phyloP scores from a whole-genome alignment of 2,888 invertebrate species.

The Boloria euphrosyne region DNA sequence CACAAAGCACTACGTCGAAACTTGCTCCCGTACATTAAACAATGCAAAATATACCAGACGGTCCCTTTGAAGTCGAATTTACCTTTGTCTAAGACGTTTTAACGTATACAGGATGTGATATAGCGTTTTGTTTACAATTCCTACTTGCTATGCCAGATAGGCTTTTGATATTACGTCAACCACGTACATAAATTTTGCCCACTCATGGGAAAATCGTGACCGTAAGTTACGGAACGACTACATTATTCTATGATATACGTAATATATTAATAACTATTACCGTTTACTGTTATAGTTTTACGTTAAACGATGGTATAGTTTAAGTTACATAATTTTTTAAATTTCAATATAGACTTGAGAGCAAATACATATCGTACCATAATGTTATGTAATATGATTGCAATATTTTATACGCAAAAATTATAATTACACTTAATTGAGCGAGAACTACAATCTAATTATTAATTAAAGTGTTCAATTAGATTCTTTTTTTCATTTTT shows the following conservation, averaged over 20 bases:
- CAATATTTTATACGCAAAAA: too few relatives aligned
- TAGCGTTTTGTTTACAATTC: not conserved
- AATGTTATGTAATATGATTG: too few relatives aligned
- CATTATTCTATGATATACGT: slow-evolving; percentile 17
- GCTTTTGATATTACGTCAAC: not conserved
- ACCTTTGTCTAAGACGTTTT: too few relatives aligned
- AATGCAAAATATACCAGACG: too few relatives aligned
- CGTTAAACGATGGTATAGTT: slow-evolving; percentile 21
- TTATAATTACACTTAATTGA: too few relatives aligned
- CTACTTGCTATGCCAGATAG: not conserved
- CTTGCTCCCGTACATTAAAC: too few relatives aligned
- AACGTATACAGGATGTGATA: not conserved
- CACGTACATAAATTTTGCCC: slow-evolving; percentile 16
- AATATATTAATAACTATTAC: slow-evolving; percentile 36
- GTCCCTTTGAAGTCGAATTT: too few relatives aligned
- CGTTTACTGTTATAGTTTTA: slow-evolving; percentile 41
- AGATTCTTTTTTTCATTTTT: too few relatives aligned
- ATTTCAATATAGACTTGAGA: not conserved
- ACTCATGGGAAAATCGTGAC: slow-evolving; percentile 31
- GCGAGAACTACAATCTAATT: too few relatives aligned
- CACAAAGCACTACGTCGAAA: too few relatives aligned
- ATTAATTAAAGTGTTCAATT: too few relatives aligned
- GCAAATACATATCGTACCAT: too few relatives aligned
- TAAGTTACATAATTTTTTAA: slow-evolving; percentile 14
- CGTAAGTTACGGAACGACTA: slow-evolving; percentile 24